Base-by-base conservation (phyloP, 2,888 invertebrate genomes). In the Xestia c-nigrum region DNA sequence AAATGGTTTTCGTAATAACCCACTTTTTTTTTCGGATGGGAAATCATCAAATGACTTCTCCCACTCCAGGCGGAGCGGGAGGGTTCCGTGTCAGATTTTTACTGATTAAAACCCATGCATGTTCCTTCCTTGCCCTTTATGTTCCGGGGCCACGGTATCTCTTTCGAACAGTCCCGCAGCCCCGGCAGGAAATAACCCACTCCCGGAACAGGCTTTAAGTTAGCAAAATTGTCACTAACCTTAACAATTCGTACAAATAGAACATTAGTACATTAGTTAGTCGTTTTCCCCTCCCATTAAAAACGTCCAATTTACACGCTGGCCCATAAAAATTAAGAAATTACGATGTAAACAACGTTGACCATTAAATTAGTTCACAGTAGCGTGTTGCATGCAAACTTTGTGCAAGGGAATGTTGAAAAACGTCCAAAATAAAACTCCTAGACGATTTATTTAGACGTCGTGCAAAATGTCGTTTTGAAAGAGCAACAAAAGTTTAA, bases 351-450 rank as follows among this genome's bases (percentile, higher is more conserved):
- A 91, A 90, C 88, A 88, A 72, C 78, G 77, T 71, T 73, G 72
- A 81, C 80, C 81, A 85, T 83, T 85, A 84, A 84, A 84, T 85
- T 81, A 72, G 72, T 38, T 43, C 38, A 66, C 76, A 80, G 85
- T 91, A 59, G 90, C 92, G 92, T 92, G 92, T 84, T 50, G 81
- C 92, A 92, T 92, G 92, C 92, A 82, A 91, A 87, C 83, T 79
- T 78, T 81, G 66, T 83, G 82, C 84, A 86, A 85, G 85, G 74
- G 83, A 85, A 88, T 89, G 88, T 81, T 87, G 84, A 86, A 87
- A 75, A 88, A 83, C 70, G 79, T 85, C 80, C 85, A 83, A 88
- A 88, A 87, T 76, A 85, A 83, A 81, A 87, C 52, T 73, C 78
- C 24, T 73, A 75, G 81, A 88, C 88, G 84, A 91, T 91, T 91